Percentiles rank a stretch among this genome's conserved stretches.
Conservation (phyloP, 2,113 vertebrate species). For the Sclerurus mexicanus region DNA sequence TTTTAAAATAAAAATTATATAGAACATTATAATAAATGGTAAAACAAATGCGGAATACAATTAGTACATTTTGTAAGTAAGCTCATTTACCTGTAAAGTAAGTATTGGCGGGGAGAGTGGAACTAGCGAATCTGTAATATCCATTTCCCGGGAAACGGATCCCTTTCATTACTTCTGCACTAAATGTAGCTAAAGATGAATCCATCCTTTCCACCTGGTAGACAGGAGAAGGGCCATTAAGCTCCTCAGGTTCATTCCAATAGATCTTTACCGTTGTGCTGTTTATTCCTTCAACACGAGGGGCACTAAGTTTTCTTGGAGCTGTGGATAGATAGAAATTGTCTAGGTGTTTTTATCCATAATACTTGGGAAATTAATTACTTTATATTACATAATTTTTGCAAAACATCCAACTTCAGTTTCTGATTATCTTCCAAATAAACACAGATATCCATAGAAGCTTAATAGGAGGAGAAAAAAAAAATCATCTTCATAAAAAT, state of each 20-base stretch:
- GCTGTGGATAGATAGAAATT: constrained; percentile 70
- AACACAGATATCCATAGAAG: neutral
- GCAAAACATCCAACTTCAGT: neutral
- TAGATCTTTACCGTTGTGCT: constrained; percentile 76
- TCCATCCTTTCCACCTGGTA: constrained; percentile 89
- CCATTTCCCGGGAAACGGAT: constrained; percentile 83
- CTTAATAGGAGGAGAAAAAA: neutral
- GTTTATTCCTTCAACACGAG: constrained; percentile 75
- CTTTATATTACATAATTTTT: neutral
- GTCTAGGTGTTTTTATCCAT: neutral
- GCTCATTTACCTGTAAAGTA: constrained; percentile 87
- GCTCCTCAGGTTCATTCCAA: constrained; percentile 80
- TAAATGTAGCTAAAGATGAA: constrained; percentile 77
- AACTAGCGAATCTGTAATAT: constrained; percentile 82
- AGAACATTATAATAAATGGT: neutral
- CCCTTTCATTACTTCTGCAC: constrained; percentile 74
- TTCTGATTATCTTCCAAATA: neutral
- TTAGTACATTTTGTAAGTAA: neutral
- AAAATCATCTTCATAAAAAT: neutral
- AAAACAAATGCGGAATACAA: neutral
- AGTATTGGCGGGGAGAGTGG: constrained; percentile 77
- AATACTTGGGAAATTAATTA: neutral
- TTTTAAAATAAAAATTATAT: neutral
- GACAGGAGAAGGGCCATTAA: constrained; percentile 84
- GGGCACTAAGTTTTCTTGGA: constrained; percentile 78